Conservation (phyloP, 2,113 vertebrate genomes). For the Heterotilapia buettikoferi region DNA sequence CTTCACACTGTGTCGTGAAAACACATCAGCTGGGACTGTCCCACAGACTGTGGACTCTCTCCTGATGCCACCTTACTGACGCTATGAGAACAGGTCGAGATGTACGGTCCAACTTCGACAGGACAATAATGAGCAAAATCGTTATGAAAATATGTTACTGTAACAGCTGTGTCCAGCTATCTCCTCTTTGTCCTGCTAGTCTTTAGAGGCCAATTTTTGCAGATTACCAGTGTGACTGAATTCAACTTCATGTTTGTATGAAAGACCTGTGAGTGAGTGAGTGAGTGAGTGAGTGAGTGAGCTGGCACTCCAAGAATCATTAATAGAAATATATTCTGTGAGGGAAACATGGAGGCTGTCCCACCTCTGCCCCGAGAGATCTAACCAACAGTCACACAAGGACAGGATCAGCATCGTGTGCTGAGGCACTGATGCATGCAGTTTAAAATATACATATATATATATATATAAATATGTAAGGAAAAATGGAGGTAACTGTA, state of each 20-base stretch:
- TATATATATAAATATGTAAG: neutral
- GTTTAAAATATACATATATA: neutral
- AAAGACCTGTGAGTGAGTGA: neutral
- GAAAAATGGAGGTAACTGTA: neutral
- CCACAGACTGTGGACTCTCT: neutral
- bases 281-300: fast-evolving
- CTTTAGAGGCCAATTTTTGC: neutral
- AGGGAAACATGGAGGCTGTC: neutral
- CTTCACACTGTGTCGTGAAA: no score
- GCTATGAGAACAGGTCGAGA: neutral
- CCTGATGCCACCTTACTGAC: neutral
- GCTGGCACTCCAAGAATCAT: neutral
- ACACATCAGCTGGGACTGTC: no score
- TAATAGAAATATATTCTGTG: neutral
- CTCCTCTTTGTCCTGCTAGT: neutral
- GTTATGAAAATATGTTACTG: neutral
- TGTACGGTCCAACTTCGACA: neutral
- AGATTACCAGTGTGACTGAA: neutral
- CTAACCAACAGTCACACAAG: neutral
- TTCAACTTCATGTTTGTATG: neutral
- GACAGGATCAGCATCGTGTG: neutral
- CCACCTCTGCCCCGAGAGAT: neutral
- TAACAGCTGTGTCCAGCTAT: neutral
- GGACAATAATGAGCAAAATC: neutral
- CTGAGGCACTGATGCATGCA: neutral